Percentiles rank a stretch among this genome's conserved stretches.
Conservation (phyloP, 64 coral and sea anemone species). For the Montipora efflorescens region DNA sequence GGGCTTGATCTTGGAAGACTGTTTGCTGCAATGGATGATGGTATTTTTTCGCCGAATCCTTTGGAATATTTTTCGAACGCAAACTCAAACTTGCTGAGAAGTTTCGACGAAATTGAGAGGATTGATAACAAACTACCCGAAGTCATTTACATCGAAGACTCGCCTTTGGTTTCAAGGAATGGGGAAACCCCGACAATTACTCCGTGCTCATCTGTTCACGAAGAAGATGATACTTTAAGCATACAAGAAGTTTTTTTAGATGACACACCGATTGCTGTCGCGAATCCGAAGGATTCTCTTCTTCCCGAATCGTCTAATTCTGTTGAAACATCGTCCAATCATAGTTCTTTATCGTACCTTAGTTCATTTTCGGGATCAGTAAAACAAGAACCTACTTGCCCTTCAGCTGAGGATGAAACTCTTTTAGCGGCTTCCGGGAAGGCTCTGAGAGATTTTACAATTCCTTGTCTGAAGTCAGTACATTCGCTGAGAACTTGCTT, state of each 20-base stretch:
- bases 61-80: not conserved
- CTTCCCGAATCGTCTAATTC: not conserved
- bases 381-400: too few relatives aligned
- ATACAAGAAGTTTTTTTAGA: not conserved
- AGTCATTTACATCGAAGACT: slow-evolving; percentile 31
- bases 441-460: slow-evolving; percentile 3
- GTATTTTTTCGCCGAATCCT: not conserved
- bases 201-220: slow-evolving; percentile 31
- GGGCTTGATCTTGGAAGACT: too few relatives aligned
- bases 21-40: not conserved
- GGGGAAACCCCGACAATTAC: slow-evolving; percentile 19
- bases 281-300: not conserved
- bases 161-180: slow-evolving; percentile 11
- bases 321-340: not conserved
- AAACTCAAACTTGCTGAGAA: not conserved
- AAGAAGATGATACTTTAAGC: slow-evolving; percentile 9
- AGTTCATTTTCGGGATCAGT: not conserved
- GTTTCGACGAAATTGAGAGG: slow-evolving; percentile 1
- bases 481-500: slow-evolving; percentile 50
- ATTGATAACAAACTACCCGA: not conserved
- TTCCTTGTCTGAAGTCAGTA: slow-evolving; percentile 78
- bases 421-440: not conserved
- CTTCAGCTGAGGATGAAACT: not conserved
- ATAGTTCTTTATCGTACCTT: not conserved
- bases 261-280: not conserved